These are phyloP conservation scores for Bovichtus variegatus DNA, from an alignment of 2,797 vertebrate genomes.

Conservation along the genomic window DNA sequence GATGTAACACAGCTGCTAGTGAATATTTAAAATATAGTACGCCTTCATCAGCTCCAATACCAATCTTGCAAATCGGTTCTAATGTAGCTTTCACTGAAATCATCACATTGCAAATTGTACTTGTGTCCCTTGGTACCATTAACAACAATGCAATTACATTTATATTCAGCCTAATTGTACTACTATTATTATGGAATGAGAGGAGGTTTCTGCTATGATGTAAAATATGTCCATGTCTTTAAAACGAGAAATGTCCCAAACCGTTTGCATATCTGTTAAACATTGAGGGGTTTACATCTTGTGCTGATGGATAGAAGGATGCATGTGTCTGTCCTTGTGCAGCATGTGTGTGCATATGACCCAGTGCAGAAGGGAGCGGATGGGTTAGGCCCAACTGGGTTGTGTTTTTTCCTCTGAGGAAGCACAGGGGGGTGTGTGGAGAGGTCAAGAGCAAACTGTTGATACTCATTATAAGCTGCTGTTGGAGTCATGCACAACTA, in stretches of 20 bases:
- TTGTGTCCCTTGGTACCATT: background rate
- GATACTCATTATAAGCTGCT: slow-evolving; percentile 69
- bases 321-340: slow-evolving; percentile 4
- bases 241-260: background rate
- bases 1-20: background rate
- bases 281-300: background rate
- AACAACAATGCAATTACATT: slow-evolving; percentile 1
- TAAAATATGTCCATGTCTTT: slow-evolving; percentile 11
- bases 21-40: background rate
- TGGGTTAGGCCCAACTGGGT: slow-evolving; percentile 69
- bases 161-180: background rate
- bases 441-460: slow-evolving; percentile 73
- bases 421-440: slow-evolving; percentile 53
- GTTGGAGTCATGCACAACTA: slow-evolving; percentile 62
- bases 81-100: no score
- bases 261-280: background rate
- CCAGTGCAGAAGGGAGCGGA: slow-evolving; percentile 54
- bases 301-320: background rate
- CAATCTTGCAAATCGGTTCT: background rate
- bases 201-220: background rate
- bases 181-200: background rate
- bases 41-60: slow-evolving; percentile 3
- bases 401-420: slow-evolving; percentile 75
- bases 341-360: slow-evolving; percentile 23
- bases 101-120: background rate